These are phyloP conservation scores for Embiotoca jacksoni DNA, from an alignment of 2,113 vertebrate genomes.

Conservation along the genomic window DNA sequence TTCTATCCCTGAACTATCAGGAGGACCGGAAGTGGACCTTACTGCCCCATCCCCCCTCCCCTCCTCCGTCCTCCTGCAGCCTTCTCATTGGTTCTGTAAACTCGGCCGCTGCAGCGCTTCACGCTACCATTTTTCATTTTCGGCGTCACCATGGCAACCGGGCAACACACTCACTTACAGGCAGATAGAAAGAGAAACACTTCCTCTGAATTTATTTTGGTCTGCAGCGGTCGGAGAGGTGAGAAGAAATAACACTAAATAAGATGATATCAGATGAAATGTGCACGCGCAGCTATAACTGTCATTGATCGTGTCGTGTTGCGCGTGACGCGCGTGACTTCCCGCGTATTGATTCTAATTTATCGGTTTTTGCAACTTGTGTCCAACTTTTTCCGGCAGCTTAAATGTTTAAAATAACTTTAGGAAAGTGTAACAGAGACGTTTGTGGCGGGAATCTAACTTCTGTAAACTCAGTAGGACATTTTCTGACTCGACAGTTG, in stretches of 20 bases:
- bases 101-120: not conserved
- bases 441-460: too few species aligned
- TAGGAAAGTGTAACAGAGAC: too few species aligned
- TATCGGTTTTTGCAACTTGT: too few species aligned
- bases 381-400: too few species aligned
- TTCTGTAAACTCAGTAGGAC: too few species aligned
- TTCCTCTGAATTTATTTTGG: constrained; percentile 44
- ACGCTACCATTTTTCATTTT: constrained; percentile 47
- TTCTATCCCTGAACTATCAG: too few species aligned
- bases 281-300: not conserved
- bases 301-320: not conserved
- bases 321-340: too few species aligned
- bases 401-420: too few species aligned
- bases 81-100: not conserved
- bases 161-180: constrained; percentile 60
- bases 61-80: not conserved
- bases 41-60: constrained; percentile 3
- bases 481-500: too few species aligned
- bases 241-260: constrained; percentile 30
- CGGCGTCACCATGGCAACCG: constrained; percentile 79
- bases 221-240: constrained; percentile 22
- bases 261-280: constrained; percentile 8
- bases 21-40: not conserved
- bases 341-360: too few species aligned
- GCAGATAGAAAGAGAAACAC: not conserved